Evolutionary conservation across 2,888 invertebrate species (phyloP), one percentile per base, ranked within the genome.

Genomic region (Dicyrtomina minuta): DNA sequence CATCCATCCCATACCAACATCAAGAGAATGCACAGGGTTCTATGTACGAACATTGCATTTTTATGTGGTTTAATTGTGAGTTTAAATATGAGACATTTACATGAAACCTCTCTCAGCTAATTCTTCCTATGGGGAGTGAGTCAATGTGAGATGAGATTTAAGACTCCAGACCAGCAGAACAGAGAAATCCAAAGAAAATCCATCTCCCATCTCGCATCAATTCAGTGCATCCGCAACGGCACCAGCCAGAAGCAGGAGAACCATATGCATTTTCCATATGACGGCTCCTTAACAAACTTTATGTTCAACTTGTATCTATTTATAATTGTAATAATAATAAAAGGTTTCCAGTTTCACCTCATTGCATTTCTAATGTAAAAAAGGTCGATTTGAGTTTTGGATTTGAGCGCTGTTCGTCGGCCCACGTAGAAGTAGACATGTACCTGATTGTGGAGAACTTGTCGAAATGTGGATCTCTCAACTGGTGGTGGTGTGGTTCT

Each of bases 401-500:
- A 41, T 12, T 13, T 41, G 13, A 8, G 10, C 8, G 13, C 43
- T 49, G 53, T 26, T 53, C 13, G 6, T 51, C n/a, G 49, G 17
- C 4, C 5, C 22, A 20, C 22, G 49, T 49, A 49, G 24, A 26
- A 24, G 26, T 24, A 53, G 17, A 46, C 46, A 17, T 12, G 13
- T 46, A 12, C 5, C 5, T 17, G 13, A 46, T 46, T 46, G 46
- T 46, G 46, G 46, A 6, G 13, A 46, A 17, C 59, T 60, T 60
- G 26, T 61, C 44, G 46, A 61, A 61, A 27, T 51, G 51, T 39
- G 33, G 33, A 51, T n/a, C 49, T 55, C 55, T 64, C 64, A 64
- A 64, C 64, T 39, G 64, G 64, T 64, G 64, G 62, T 62, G 46
- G 26, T 49, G 10, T 44, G 15, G 44, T 44, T 60, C 26, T 24